Conservation (phyloP, 2,113 vertebrate genomes). For the Rattus rattus region DNA sequence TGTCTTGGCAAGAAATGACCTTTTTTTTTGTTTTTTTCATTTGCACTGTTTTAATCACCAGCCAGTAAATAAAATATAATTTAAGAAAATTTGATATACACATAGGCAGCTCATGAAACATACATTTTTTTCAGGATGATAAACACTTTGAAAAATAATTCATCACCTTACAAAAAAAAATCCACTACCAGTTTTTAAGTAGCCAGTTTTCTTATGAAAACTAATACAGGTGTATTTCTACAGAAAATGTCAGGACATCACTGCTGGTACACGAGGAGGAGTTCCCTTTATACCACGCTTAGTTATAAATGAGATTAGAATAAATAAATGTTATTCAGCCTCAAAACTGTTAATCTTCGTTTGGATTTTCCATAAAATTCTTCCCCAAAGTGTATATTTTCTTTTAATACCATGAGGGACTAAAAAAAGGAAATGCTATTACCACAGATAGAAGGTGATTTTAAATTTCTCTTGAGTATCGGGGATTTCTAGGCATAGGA, state of each 20-base stretch:
- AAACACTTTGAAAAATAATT: conserved; percentile 69
- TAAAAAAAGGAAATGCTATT: neutral
- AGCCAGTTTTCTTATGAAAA: conserved; percentile 8
- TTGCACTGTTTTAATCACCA: conserved; percentile 62
- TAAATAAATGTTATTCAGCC: neutral
- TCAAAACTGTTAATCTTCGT: neutral
- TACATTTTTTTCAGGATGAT: conserved; percentile 29
- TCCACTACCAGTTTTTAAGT: neutral
- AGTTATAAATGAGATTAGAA: neutral
- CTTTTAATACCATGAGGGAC: neutral
- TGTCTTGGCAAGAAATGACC: conserved; percentile 8
- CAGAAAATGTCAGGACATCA: neutral
- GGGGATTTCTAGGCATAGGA: neutral
- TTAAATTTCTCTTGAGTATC: neutral
- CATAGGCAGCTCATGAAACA: conserved; percentile 43
- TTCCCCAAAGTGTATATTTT: neutral
- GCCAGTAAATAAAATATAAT: conserved; percentile 63
- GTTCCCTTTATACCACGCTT: neutral
- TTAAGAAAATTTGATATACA: conserved; percentile 68
- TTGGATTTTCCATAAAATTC: neutral
- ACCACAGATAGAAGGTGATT: neutral
- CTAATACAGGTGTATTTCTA: conserved; percentile 47
- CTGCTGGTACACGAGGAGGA: neutral
- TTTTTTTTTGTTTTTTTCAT: neutral
- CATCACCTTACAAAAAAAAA: conserved; percentile 63